Base-by-base conservation (phyloP, 2,888 invertebrate species). In the Drosophila merina region DNA sequence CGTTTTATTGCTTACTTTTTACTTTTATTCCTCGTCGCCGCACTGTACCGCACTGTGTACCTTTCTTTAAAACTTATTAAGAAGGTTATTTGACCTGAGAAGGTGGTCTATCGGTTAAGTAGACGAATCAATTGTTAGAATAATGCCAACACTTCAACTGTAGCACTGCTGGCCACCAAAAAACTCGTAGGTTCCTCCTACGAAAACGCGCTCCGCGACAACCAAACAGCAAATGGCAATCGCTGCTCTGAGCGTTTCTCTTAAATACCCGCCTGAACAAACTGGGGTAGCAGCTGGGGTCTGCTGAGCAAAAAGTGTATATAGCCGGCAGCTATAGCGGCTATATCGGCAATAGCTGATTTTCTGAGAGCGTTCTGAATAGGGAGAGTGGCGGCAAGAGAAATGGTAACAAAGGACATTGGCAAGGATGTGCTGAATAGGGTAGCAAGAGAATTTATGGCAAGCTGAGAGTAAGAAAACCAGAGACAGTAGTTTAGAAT, bases 171-270 rank as follows among this genome's bases (percentile, higher is more conserved):
- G 54, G 67, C 60, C 31, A 44, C 42, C 30, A 49, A 40, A 38
- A 58, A 50, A 20, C 20, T 47, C 62, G 50, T 10, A 57, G 57
- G 20, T 31, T 20, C 31, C 25, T 38, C 38, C 40, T 31, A 31
- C 60, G 52, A 28, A 30, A 69, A 57, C 63, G 36, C 70, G 58
- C 72, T 57, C 49, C 66, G 50, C 63, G 60, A 38, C n/a, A 4
- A 12, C 31, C 49, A 45, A 45, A 25, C 5, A 45, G 31, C 49
- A 50, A 79, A 70, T 79, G 50, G 14, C 9, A 30, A 20, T 26
- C 10, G 4, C n/a, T 1, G 8, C 5, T 5, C 12, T 30, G 0
- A n/a, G 14, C 9, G 3, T 9, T 14, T 26, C 57, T 28, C 26
- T 49, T 62, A 62, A 57, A 62, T 62, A 62, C 31, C 9, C 44